A percentile compares a stretch with the other conserved stretches of the same genome.
Evolutionary conservation across 1,140 invertebrate genomes (phyloP).

Genomic region (Pteromalus puparum): DNA sequence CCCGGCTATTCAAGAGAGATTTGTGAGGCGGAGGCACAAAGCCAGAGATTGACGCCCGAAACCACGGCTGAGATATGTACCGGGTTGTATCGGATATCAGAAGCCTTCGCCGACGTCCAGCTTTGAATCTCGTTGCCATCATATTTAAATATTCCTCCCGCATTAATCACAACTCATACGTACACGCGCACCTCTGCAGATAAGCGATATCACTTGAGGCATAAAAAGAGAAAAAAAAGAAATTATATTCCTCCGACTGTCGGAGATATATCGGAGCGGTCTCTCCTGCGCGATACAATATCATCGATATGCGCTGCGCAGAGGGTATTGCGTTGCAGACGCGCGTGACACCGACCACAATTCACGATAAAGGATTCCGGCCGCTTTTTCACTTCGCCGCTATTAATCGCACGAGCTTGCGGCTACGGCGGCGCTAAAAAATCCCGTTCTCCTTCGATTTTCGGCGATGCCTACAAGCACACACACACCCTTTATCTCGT

Average conservation of each 20-base stretch:
- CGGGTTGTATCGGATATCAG: neutral
- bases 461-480: neutral
- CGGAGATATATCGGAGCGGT: neutral
- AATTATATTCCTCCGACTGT: neutral
- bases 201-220: neutral
- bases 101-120: neutral
- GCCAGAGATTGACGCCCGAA: conserved; percentile 60
- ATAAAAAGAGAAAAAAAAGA: neutral
- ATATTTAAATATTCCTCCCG: neutral
- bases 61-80: conserved; percentile 28
- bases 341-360: conserved; percentile 33
- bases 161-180: neutral
- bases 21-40: conserved; percentile 68
- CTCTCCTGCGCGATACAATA: neutral
- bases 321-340: no score
- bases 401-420: conserved; percentile 43
- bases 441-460: conserved; percentile 38
- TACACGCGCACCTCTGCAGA: neutral
- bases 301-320: neutral
- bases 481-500: conserved; percentile 39
- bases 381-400: neutral
- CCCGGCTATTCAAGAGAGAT: conserved; percentile 65
- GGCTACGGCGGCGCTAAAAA: neutral
- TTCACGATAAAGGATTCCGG: conserved; percentile 23
- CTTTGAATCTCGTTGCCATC: neutral